These are phyloP conservation scores for Berghia stephanieae DNA, from an alignment of 1,140 invertebrate genomes.

Conservation along the genomic window DNA sequence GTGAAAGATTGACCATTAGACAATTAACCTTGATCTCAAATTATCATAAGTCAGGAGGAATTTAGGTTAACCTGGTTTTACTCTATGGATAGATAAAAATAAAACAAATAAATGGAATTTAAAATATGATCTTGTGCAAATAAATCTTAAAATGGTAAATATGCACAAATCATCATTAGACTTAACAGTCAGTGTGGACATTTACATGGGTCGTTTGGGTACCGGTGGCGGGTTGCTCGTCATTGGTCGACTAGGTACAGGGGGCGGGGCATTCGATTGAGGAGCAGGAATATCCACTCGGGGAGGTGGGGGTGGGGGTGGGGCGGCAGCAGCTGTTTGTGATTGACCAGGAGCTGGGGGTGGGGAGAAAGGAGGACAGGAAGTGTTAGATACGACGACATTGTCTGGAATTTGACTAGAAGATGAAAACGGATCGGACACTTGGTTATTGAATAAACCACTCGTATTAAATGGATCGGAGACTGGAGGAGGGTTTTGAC, in stretches of 20 bases:
- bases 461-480: slow-evolving; percentile 32
- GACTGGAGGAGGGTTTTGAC: not conserved
- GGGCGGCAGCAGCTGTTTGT: slow-evolving; percentile 17
- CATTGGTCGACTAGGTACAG: slow-evolving; percentile 43
- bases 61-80: too few species aligned
- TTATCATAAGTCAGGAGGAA: too few species aligned
- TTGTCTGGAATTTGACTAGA: not conserved
- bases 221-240: slow-evolving; percentile 27
- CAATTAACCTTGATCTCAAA: too few species aligned
- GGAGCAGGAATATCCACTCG: slow-evolving; percentile 12
- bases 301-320: slow-evolving; percentile 25
- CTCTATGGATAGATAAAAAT: too few species aligned
- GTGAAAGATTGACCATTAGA: too few species aligned
- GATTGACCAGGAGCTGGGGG: slow-evolving; percentile 18
- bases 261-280: slow-evolving; percentile 23
- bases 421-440: not conserved
- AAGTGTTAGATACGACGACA: not conserved
- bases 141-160: too few species aligned
- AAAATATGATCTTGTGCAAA: too few species aligned
- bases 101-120: too few species aligned
- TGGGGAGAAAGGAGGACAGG: slow-evolving; percentile 24
- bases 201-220: slow-evolving; percentile 19
- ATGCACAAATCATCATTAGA: too few species aligned
- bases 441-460: not conserved
- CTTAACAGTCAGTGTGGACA: too few species aligned